Conservation (phyloP, 1,140 invertebrate genomes). For the Araneus ventricosus region DNA sequence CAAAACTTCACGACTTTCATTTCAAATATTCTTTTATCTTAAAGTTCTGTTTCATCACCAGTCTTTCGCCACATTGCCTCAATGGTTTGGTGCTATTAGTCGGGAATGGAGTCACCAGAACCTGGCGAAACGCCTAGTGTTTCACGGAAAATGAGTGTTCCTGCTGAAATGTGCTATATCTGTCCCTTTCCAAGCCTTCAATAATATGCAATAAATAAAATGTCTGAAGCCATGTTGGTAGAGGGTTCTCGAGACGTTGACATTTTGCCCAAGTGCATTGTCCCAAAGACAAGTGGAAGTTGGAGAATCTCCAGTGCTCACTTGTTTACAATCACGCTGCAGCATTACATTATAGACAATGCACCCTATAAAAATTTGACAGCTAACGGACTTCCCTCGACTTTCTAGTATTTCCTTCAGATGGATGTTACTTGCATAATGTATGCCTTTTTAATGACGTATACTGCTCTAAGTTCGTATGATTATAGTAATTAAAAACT, state of each 20-base stretch:
- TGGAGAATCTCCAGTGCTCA: conserved; percentile 43
- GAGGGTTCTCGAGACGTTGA: conserved; percentile 40
- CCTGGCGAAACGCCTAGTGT: conserved; percentile 38
- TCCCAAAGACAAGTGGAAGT: conserved; percentile 52
- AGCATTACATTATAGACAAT: not conserved
- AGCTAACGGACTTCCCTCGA: not conserved
- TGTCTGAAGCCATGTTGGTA: not conserved
- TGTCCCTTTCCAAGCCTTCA: conserved; percentile 44
- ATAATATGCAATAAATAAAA: conserved; percentile 56
- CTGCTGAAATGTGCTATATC: conserved; percentile 40
- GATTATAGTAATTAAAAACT: too few relatives aligned
- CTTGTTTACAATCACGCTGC: conserved; percentile 24
- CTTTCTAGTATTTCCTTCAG: too few relatives aligned
- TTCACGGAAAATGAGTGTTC: conserved; percentile 35
- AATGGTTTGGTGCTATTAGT: conserved; percentile 10
- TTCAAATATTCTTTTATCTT: too few relatives aligned
- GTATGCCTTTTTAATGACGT: too few relatives aligned
- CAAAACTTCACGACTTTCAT: too few relatives aligned
- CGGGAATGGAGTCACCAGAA: not conserved
- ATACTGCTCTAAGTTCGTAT: too few relatives aligned
- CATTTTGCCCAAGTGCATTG: conserved; percentile 57
- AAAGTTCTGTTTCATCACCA: not conserved
- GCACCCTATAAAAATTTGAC: not conserved
- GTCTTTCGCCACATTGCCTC: not conserved
- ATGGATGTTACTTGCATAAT: too few relatives aligned